Base-by-base conservation (phyloP, 2,888 invertebrate genomes). In the Keiferia lycopersicella region DNA sequence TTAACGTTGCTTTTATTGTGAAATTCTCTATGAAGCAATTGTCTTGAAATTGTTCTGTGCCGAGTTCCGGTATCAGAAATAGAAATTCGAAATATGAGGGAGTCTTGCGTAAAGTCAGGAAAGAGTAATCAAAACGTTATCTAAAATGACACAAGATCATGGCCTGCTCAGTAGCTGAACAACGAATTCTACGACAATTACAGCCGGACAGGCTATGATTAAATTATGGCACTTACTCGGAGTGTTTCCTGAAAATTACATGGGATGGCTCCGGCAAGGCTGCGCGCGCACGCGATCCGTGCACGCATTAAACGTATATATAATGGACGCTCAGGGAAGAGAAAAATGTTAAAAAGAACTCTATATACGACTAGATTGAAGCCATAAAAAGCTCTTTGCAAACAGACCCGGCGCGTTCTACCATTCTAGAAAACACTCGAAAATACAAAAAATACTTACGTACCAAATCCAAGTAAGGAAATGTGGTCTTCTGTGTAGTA, bases 221-320 rank as follows among this genome's bases (percentile, higher is more conserved):
- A 91, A 90, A 90, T 90, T 90, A 89, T 89, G 87, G 86, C 88
- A 88, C 84, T 88, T 88, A 87, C 78, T 79, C 81, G 71, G 82
- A 89, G 85, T 90, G 85, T 91, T 91, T 90, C 91, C 91, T 91
- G 89, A 89, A 90, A 90, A 90, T 91, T 88, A 89, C 84, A 88
- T 85, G 87, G 88, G 90, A 91, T 90, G 90, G 77, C 82, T 87
- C 87, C 83, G 78, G 77, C 89, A 91, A 91, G 91, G 91, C 81
- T 90, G 85, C 80, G 69, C 71, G 68, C 79, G 82, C 91, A 91
- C 91, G 91, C 91, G 87, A 91, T 87, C 83, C 76, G 78, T 76
- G 86, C 90, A 91, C 90, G 90, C 88, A 91, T 87, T 84, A 78
- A 73, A 72, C 75, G 34, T 67, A 69, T 76, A 69, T 76, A 79